Percentiles rank a stretch among this genome's conserved stretches.
phyloP scores from a whole-genome alignment of 2,888 invertebrate species.

The Pocota personata region DNA sequence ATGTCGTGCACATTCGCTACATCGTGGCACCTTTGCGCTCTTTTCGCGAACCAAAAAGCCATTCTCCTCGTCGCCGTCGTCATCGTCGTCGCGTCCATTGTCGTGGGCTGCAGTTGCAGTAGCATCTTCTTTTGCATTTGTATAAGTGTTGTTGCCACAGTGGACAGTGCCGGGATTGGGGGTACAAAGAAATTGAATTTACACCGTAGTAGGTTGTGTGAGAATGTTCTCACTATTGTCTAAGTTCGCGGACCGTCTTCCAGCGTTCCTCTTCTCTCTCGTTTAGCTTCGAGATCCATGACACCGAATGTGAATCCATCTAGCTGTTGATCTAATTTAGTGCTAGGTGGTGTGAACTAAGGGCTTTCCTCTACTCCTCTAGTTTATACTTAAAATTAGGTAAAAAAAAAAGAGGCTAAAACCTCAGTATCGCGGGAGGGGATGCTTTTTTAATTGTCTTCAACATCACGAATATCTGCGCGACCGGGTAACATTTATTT shows the following conservation, averaged over 20 bases:
- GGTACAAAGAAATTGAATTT: conserved; percentile 54
- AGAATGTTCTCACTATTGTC: conserved; percentile 83
- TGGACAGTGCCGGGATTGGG: conserved; percentile 59
- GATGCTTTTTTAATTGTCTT: conserved; percentile 72
- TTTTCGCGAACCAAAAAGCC: conserved; percentile 57
- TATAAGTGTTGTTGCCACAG: conserved; percentile 43
- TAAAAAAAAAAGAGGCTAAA: conserved; percentile 28
- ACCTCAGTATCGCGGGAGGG: conserved; percentile 51
- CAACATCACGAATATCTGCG: conserved; percentile 72
- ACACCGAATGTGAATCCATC: conserved; percentile 74
- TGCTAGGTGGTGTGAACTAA: conserved; percentile 72
- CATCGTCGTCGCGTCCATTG: not conserved
- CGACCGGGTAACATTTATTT: conserved; percentile 39
- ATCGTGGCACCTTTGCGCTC: conserved; percentile 72
- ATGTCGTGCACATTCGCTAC: conserved; percentile 71
- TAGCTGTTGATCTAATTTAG: conserved; percentile 74
- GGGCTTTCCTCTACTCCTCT: conserved; percentile 64
- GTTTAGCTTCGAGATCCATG: conserved; percentile 67
- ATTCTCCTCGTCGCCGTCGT: conserved; percentile 41
- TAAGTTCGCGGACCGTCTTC: conserved; percentile 70
- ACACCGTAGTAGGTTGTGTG: conserved; percentile 77
- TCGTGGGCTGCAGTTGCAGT: conserved; percentile 59
- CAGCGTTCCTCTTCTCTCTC: not conserved
- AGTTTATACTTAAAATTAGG: conserved; percentile 51
- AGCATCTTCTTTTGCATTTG: conserved; percentile 70